Percentiles rank a stretch among this genome's conserved stretches.
Conservation (phyloP, 2,113 vertebrate species). For the Ammodytes marinus region DNA sequence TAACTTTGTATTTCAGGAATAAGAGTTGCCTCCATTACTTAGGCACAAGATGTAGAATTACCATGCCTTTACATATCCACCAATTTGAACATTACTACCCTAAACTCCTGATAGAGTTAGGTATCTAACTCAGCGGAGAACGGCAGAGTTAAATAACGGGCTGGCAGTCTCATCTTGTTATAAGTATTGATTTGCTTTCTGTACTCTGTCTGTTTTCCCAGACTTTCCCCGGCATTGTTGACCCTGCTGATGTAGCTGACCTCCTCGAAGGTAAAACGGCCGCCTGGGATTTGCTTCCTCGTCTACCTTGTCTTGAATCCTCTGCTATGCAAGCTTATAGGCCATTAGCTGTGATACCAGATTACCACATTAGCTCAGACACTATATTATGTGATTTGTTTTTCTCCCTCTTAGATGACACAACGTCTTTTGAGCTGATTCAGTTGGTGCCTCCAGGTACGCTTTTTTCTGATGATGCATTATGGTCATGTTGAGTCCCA, state of each 20-base stretch:
- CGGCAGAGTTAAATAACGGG: slow-evolving; percentile 26
- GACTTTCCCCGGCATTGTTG: slow-evolving; percentile 88
- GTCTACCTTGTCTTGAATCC: slow-evolving; percentile 61
- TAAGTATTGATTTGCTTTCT: slow-evolving; percentile 64
- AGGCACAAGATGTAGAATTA: neutral
- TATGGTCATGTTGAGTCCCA: slow-evolving; percentile 41
- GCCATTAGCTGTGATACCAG: slow-evolving; percentile 68
- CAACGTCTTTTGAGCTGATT: slow-evolving; percentile 93
- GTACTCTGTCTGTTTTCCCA: slow-evolving; percentile 73
- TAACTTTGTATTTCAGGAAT: neutral
- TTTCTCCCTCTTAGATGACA: slow-evolving; percentile 89
- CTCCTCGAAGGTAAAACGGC: slow-evolving; percentile 90
- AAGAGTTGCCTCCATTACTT: neutral
- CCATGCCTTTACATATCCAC: neutral
- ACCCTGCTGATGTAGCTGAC: slow-evolving; percentile 92
- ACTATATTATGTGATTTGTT: slow-evolving; percentile 54
- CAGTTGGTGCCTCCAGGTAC: slow-evolving; percentile 94
- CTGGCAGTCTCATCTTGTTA: slow-evolving; percentile 57
- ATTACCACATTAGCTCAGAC: slow-evolving; percentile 71
- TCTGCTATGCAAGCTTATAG: slow-evolving; percentile 62
- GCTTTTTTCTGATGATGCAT: slow-evolving; percentile 69
- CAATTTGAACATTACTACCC: slow-evolving; percentile 29
- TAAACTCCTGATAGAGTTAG: slow-evolving; percentile 19
- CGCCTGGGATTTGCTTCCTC: slow-evolving; percentile 65
- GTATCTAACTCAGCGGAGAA: neutral